These are phyloP conservation scores for Trachymyrmex septentrionalis DNA, from an alignment of 1,140 invertebrate species.

Conservation along the genomic window DNA sequence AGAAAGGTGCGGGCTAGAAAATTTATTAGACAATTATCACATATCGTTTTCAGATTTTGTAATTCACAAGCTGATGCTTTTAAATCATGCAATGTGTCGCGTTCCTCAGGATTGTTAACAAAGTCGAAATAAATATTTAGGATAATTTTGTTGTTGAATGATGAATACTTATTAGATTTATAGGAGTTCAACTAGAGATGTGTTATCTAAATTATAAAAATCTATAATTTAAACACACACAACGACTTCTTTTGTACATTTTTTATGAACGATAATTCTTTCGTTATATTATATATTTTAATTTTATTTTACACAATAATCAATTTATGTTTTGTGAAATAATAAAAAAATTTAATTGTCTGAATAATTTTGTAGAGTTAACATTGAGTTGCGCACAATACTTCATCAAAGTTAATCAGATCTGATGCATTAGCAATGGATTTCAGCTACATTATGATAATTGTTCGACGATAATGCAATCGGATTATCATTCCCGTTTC, in stretches of 20 bases:
- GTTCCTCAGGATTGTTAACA: neutral
- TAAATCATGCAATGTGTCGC: neutral
- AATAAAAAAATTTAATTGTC: constrained; percentile 3
- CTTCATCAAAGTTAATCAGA: constrained; percentile 21
- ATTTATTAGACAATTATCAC: constrained; percentile 4
- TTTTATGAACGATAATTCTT: neutral
- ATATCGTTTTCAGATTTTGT: neutral
- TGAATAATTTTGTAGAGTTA: neutral
- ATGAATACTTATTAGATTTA: neutral
- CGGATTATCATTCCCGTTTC: constrained; percentile 10
- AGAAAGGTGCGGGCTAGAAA: neutral
- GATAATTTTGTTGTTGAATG: neutral
- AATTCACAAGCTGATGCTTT: neutral
- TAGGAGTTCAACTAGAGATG: neutral
- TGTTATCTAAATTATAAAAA: neutral
- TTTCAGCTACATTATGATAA: neutral
- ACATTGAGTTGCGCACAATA: constrained; percentile 6
- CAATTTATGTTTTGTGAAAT: neutral
- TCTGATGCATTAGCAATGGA: neutral
- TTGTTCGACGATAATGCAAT: neutral
- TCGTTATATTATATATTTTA: neutral
- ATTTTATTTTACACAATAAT: neutral
- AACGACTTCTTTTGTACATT: neutral
- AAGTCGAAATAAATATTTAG: neutral
- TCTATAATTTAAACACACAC: neutral